Evolutionary conservation across 2,888 invertebrate species (phyloP).

Genomic region (Halictus quadricinctus): DNA sequence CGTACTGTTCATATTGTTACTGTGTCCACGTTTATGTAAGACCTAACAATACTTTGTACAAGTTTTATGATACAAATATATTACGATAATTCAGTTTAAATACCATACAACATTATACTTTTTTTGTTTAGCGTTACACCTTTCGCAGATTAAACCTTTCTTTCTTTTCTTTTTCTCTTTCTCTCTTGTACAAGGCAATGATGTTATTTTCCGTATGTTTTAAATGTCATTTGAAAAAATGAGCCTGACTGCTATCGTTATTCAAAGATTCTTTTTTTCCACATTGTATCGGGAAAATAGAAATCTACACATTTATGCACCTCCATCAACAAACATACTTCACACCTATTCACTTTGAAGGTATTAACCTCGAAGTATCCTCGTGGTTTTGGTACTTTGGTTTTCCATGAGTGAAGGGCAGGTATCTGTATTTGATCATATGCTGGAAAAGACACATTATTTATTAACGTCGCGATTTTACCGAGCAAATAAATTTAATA

Average conservation of each 20-base stretch:
- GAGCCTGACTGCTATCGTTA: constrained; percentile 61
- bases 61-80: constrained; percentile 81
- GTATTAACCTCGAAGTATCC: constrained; percentile 79
- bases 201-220: constrained; percentile 52
- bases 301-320: constrained; percentile 75
- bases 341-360: constrained; percentile 77
- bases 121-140: constrained; percentile 53
- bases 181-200: constrained; percentile 56
- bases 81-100: constrained; percentile 78
- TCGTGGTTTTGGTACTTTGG: constrained; percentile 93
- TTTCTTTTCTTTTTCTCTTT: background rate
- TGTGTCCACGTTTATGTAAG: constrained; percentile 74
- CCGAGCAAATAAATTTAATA: background rate
- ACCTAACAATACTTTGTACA: constrained; percentile 82
- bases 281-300: constrained; percentile 65
- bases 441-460: constrained; percentile 87
- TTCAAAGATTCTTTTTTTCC: constrained; percentile 51
- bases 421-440: constrained; percentile 99
- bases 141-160: constrained; percentile 47
- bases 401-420: constrained; percentile 99
- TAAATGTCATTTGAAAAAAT: constrained; percentile 61
- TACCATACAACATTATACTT: constrained; percentile 63
- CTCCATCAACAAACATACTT: constrained; percentile 73
- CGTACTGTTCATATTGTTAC: constrained; percentile 70
- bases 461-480: background rate